A percentile compares a stretch with the other conserved stretches of the same genome.
Conservation (phyloP, 2,797 vertebrate species). For the Nyctalus aviator region DNA sequence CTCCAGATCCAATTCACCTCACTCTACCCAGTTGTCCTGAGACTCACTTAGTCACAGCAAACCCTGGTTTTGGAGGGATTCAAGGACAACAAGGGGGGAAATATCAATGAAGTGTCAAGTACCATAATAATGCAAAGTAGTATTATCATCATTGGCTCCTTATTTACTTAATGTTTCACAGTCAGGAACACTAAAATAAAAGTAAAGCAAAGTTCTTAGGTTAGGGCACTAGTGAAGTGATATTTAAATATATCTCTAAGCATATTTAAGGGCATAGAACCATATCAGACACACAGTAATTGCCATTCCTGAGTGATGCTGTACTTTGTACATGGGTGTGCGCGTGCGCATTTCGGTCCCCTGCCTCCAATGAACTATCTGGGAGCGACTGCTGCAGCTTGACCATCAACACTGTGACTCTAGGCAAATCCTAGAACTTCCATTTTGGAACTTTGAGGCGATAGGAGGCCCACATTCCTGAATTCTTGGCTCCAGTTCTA, state of each 20-base stretch:
- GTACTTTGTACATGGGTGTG: too few relatives aligned
- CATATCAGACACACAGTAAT: background rate
- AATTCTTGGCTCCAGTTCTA: background rate
- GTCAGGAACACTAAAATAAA: background rate
- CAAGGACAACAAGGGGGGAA: background rate
- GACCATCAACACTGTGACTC: background rate
- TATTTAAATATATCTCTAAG: background rate
- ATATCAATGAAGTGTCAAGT: background rate
- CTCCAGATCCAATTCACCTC: background rate
- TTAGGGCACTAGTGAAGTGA: background rate
- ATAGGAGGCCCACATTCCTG: background rate
- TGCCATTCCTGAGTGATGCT: background rate
- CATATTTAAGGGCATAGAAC: background rate
- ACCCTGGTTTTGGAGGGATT: background rate
- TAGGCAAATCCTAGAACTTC: background rate
- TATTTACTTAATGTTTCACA: background rate
- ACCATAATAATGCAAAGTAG: background rate
- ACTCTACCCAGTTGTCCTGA: background rate
- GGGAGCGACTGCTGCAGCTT: background rate
- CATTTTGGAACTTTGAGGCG: background rate
- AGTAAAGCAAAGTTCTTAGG: background rate
- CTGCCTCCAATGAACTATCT: background rate
- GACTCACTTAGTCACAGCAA: background rate
- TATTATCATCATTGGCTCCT: background rate
- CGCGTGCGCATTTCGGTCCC: background rate